phyloP scores from a whole-genome alignment of 2,797 vertebrate genomes.

The Peromyscus nudipes region DNA sequence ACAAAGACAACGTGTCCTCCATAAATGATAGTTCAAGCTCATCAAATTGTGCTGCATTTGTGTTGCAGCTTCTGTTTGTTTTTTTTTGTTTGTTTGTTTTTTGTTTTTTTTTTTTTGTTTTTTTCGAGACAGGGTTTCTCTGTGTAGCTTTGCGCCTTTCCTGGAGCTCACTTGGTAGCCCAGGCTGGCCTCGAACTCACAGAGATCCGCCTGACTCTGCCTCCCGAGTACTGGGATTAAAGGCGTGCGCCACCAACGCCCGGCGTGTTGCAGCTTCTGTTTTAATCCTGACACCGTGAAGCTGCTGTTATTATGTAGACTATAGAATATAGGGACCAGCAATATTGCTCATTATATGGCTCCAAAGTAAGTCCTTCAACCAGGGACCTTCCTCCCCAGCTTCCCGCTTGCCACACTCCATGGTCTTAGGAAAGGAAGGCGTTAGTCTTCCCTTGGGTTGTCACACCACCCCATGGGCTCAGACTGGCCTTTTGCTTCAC shows the following conservation, averaged over 20 bases:
- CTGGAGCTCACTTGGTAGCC: too few relatives aligned
- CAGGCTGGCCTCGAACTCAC: too few relatives aligned
- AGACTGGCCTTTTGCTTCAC: background rate
- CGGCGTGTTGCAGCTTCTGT: background rate
- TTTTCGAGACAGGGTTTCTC: too few relatives aligned
- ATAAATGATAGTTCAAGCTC: background rate
- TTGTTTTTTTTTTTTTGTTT: too few relatives aligned
- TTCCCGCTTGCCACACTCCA: background rate
- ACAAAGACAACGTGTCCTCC: background rate
- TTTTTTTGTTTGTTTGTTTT: too few relatives aligned
- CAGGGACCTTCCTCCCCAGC: background rate
- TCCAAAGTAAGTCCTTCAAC: slow-evolving; percentile 12
- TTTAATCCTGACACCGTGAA: background rate
- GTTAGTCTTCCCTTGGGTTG: background rate
- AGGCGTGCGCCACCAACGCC: too few relatives aligned
- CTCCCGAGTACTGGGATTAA: too few relatives aligned
- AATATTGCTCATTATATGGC: background rate
- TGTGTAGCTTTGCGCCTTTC: too few relatives aligned
- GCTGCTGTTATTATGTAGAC: background rate
- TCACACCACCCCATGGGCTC: background rate
- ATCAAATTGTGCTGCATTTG: background rate
- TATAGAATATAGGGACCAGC: background rate
- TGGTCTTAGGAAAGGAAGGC: background rate
- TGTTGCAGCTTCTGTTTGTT: too few relatives aligned
- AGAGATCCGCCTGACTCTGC: too few relatives aligned